Evolutionary conservation across 2,797 vertebrate genomes (phyloP).

Genomic region (Siniperca undulata): DNA sequence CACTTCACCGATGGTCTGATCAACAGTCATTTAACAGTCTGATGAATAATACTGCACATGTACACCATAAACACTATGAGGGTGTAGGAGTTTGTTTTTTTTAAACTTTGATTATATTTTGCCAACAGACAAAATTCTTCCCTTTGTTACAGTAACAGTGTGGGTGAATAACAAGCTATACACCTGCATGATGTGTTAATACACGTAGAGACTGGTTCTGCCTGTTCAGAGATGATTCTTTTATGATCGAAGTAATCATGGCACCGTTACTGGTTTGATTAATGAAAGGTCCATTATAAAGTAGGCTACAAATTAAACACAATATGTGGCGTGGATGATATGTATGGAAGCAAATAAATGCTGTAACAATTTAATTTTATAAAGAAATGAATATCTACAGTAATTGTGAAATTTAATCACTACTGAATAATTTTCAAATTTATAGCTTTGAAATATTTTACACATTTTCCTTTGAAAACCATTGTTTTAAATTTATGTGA

Average conservation of each 20-base stretch:
- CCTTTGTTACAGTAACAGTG: slow-evolving; percentile 46
- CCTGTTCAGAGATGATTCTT: slow-evolving; percentile 44
- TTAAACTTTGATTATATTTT: background rate
- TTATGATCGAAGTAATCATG: background rate
- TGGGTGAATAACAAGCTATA: slow-evolving; percentile 39
- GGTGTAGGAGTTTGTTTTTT: background rate
- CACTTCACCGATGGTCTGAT: background rate
- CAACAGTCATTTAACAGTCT: background rate
- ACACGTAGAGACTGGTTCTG: slow-evolving; percentile 56
- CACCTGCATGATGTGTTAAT: slow-evolving; percentile 31
- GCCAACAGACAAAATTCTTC: slow-evolving; percentile 42
- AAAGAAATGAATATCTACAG: background rate
- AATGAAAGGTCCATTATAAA: background rate
- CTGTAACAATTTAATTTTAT: background rate
- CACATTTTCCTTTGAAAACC: background rate
- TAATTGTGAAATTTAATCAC: background rate
- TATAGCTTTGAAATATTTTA: background rate
- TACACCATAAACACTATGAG: background rate
- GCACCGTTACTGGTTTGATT: background rate
- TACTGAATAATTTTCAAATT: background rate
- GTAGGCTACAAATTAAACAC: background rate
- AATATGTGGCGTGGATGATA: background rate
- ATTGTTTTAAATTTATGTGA: background rate
- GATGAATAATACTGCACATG: background rate
- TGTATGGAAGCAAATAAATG: background rate